Conservation (phyloP, 2,113 vertebrate species). For the Guaruba guarouba region DNA sequence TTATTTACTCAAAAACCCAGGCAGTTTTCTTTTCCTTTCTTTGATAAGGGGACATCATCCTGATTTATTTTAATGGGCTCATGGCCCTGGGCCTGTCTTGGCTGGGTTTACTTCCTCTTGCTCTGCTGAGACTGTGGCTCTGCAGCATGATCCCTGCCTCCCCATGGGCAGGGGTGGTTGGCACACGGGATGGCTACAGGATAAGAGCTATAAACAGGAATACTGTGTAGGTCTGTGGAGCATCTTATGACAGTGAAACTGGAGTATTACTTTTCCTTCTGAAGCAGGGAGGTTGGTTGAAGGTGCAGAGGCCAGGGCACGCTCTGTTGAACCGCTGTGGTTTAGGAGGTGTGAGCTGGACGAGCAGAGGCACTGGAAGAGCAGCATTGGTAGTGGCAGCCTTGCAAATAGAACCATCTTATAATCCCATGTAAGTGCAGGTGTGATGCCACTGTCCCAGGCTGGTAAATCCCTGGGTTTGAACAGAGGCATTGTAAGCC, state of each 20-base stretch:
- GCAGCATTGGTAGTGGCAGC: neutral
- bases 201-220: neutral
- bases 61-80: neutral
- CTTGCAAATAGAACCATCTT: neutral
- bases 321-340: neutral
- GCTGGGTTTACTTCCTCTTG: neutral
- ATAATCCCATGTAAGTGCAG: fast-evolving
- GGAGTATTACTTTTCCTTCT: neutral
- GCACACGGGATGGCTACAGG: neutral
- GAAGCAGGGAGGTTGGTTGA: neutral
- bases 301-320: fast-evolving
- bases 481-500: neutral
- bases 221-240: neutral
- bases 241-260: neutral
- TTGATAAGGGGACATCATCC: neutral
- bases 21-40: neutral
- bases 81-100: neutral
- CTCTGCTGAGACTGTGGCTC: neutral
- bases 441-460: fast-evolving
- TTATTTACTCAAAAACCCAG: neutral
- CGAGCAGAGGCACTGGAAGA: fast-evolving
- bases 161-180: fast-evolving
- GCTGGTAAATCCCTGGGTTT: neutral
- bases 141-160: neutral
- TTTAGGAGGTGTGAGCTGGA: fast-evolving